These are phyloP conservation scores for Garra rufa DNA, from an alignment of 2,113 vertebrate species.

Conservation along the genomic window DNA sequence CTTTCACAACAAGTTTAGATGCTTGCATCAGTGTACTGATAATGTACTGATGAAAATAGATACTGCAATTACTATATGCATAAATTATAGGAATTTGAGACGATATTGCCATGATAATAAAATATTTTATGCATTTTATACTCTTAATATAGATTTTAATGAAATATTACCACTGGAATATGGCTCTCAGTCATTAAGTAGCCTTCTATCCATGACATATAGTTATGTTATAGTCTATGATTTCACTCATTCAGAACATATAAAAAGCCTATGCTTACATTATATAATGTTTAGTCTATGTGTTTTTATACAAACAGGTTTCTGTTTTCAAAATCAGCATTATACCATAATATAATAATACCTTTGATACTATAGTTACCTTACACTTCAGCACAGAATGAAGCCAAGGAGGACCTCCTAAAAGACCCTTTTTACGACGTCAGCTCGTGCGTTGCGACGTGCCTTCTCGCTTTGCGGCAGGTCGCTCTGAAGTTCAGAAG, in stretches of 20 bases:
- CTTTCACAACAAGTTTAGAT: no score
- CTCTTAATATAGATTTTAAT: not conserved
- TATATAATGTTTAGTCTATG: not conserved
- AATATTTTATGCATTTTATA: no score
- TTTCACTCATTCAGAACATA: not conserved
- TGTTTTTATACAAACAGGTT: not conserved
- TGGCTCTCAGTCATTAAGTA: not conserved
- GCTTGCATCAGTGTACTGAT: no score
- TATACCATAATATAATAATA: no score
- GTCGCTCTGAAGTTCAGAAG: slow-evolving; percentile 45
- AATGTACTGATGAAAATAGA: no score
- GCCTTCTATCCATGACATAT: not conserved
- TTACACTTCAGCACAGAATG: not conserved
- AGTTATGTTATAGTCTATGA: no score
- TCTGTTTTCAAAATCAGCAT: not conserved
- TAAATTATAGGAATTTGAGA: no score
- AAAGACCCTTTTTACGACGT: slow-evolving; percentile 18
- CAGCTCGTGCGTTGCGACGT: slow-evolving; percentile 53
- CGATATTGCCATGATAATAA: no score
- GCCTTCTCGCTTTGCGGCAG: slow-evolving; percentile 60
- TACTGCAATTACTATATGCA: no score
- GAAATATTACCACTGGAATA: not conserved
- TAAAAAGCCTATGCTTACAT: not conserved
- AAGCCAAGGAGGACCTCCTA: not conserved
- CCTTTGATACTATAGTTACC: not conserved